Conservation (phyloP, 2,888 invertebrate genomes). For the Choristoneura rosaceana region DNA sequence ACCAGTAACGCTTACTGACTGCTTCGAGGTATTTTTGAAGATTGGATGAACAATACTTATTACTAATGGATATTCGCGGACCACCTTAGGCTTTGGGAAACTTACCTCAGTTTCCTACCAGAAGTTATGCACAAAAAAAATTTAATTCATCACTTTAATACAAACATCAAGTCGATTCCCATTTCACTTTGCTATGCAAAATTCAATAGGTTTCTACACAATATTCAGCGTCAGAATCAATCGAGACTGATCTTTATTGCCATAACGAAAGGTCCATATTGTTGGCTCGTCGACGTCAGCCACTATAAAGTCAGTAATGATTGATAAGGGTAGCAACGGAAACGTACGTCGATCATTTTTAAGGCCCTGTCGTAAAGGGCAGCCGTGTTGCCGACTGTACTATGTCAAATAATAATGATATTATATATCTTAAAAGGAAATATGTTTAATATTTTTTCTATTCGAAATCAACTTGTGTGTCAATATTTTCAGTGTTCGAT, state of each 20-base stretch:
- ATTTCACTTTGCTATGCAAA: conserved; percentile 10
- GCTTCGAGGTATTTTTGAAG: no score
- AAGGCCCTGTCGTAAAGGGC: conserved; percentile 36
- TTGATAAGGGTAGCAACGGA: conserved; percentile 38
- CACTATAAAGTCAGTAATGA: conserved; percentile 40
- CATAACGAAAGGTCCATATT: conserved; percentile 23
- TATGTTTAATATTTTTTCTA: background rate
- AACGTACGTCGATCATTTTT: conserved; percentile 40
- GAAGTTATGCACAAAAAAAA: background rate
- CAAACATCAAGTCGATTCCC: conserved; percentile 15
- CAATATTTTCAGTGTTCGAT: no score
- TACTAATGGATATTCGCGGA: no score
- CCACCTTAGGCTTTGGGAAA: no score
- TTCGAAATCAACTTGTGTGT: no score
- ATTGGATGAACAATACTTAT: no score
- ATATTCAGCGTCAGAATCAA: conserved; percentile 6
- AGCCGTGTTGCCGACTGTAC: conserved; percentile 21
- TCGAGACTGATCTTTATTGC: conserved; percentile 29
- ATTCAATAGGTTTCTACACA: conserved; percentile 19
- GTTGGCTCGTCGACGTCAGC: conserved; percentile 20
- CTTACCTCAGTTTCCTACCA: no score
- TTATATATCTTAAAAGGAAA: conserved; percentile 10
- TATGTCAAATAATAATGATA: background rate
- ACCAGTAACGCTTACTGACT: no score
- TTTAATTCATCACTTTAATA: conserved; percentile 1